Evolutionary conservation across 2,113 vertebrate species (phyloP), one percentile per base, ranked within the genome.

Genomic region (Anguilla japonica): DNA sequence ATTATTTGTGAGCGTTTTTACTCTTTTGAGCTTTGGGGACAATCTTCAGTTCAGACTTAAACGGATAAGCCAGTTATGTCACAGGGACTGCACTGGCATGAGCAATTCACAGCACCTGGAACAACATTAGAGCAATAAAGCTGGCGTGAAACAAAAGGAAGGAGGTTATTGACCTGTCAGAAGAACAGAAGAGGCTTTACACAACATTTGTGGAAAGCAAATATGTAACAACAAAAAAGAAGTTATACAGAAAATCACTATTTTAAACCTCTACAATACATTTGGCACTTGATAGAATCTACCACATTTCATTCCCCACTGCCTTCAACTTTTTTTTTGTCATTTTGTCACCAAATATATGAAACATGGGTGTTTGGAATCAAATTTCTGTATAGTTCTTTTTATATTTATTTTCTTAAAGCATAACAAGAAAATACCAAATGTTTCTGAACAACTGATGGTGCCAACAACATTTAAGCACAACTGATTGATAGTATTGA

Each of bases 91-190:
- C 63, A n/a, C 57, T 26, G 63, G 63, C 5, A 71, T 5, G 2
- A n/a, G 26, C 20, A n/a, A 34, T 56, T 67, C 83, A 41, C 67
- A 29, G 79, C 41, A 46, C 79, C 57, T 60, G 75, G 50, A 60
- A 67, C 85, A 87, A 40, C 80, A 85, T 82, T 83, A 57, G 63
- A 82, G 83, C 80, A 85, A 79, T 87, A 82, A 71, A 67, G 82
- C 79, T 40, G 43, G 46, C 57, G 50, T 22, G 41, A 29, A 79
- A 63, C 87, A 71, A 43, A 60, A 75, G n/a, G 41, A 34, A 63
- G 40, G 13, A 41, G 84, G 43, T 88, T 90, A 83, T 34, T 79
- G 87, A 90, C 86, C 50, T 88, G 85, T 89, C 78, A 88, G 83
- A 89, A 87, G 82, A 79, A 79, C 14, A 78, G 56, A 84, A 79